Conservation (phyloP, 1,140 invertebrate genomes). For the Drosophila fuyamai region DNA sequence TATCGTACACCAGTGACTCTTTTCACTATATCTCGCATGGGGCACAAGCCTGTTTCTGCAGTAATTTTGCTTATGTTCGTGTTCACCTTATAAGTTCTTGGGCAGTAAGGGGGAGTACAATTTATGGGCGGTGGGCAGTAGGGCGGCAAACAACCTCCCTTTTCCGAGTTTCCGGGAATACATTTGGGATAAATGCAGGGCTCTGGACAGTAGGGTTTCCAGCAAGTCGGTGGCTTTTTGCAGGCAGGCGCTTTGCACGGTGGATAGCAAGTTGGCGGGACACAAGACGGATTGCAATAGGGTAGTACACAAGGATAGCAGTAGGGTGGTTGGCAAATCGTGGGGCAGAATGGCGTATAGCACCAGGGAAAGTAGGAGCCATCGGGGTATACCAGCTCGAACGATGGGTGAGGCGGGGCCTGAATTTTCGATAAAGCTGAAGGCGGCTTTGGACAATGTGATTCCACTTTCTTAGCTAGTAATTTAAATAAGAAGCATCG, state of each 20-base stretch:
- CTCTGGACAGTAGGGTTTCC: neutral
- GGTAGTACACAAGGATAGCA: neutral
- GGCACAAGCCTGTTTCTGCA: neutral
- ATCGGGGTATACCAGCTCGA: neutral
- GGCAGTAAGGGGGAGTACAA: neutral
- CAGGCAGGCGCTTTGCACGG: neutral
- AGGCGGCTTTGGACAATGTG: neutral
- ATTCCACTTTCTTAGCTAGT: neutral
- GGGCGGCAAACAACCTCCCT: neutral
- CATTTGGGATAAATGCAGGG: neutral
- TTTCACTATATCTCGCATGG: neutral
- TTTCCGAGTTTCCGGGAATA: neutral
- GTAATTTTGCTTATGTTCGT: neutral
- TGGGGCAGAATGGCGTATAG: constrained; percentile 1
- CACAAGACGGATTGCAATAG: neutral
- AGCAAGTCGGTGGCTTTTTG: neutral
- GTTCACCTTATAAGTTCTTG: neutral
- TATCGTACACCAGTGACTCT: neutral
- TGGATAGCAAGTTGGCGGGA: neutral
- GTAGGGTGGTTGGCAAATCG: constrained; percentile 1
- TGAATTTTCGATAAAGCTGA: neutral
- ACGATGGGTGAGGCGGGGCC: neutral
- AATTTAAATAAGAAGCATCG: neutral
- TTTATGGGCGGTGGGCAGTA: constrained; percentile 8
- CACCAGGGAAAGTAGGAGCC: constrained; percentile 7